Percentiles rank a stretch among this genome's conserved stretches.
phyloP scores from a whole-genome alignment of 2,113 vertebrate species.

The Atractosteus spatula region DNA sequence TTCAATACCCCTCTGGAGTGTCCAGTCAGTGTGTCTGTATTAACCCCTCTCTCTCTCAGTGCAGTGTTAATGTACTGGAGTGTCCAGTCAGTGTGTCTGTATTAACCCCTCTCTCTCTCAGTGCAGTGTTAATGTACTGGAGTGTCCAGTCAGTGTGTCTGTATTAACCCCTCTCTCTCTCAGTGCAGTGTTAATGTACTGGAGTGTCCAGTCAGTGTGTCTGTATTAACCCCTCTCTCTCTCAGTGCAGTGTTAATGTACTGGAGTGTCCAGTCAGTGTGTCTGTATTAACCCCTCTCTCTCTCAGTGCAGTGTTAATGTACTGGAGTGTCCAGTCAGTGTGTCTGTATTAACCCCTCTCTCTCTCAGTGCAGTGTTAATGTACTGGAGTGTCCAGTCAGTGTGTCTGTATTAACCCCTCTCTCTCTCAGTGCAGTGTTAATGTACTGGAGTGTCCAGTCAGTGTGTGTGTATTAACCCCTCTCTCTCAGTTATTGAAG shows the following conservation, averaged over 20 bases:
- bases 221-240: neutral
- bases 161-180: conserved; percentile 8
- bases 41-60: neutral
- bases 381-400: neutral
- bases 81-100: neutral
- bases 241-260: neutral
- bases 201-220: neutral
- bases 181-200: neutral
- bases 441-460: neutral
- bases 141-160: no score
- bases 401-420: conserved; percentile 21
- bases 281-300: conserved; percentile 30
- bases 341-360: neutral
- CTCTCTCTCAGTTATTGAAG: conserved; percentile 63
- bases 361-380: neutral
- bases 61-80: neutral
- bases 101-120: conserved; percentile 26
- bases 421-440: conserved; percentile 23
- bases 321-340: neutral
- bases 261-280: neutral
- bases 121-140: no score
- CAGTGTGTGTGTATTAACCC: conserved; percentile 19
- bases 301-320: neutral
- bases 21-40: no score
- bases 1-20: neutral